These are phyloP conservation scores for Rhingia rostrata DNA, from an alignment of 2,888 invertebrate species.

Conservation along the genomic window DNA sequence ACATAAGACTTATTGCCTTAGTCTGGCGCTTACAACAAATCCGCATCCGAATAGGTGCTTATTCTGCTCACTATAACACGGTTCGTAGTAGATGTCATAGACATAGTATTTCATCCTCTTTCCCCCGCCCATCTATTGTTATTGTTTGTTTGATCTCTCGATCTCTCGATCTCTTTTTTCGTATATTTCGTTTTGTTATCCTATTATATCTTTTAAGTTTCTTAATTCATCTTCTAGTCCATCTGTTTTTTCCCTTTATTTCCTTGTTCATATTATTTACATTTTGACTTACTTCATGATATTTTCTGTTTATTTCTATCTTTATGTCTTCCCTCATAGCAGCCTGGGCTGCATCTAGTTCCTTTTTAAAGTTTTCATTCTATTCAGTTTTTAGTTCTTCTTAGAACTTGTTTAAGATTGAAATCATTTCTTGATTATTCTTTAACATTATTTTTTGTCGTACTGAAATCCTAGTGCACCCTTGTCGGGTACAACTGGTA, in stretches of 20 bases:
- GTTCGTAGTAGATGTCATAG: too few species aligned
- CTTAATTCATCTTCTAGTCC: conserved; percentile 2
- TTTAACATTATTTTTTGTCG: not conserved
- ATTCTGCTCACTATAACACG: too few species aligned
- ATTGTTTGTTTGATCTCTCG: too few species aligned
- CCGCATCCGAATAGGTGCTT: too few species aligned
- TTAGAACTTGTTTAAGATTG: not conserved
- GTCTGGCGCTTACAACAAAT: too few species aligned
- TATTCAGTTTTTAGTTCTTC: conserved; percentile 10
- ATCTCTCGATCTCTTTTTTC: too few species aligned
- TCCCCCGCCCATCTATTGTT: too few species aligned
- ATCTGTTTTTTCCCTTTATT: conserved; percentile 1
- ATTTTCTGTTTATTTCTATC: not conserved
- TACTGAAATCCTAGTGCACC: too few species aligned
- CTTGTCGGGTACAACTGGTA: too few species aligned
- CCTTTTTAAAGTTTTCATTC: conserved; percentile 6
- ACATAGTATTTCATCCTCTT: too few species aligned
- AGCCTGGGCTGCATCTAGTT: not conserved
- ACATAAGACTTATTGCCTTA: too few species aligned
- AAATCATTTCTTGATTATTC: conserved; percentile 19
- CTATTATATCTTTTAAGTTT: conserved; percentile 7
- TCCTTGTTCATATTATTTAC: not conserved
- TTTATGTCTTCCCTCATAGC: conserved; percentile 3
- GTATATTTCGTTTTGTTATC: too few species aligned
- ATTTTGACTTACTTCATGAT: not conserved